Conservation (phyloP, 2,888 invertebrate species). For the Aphidoletes aphidimyza region DNA sequence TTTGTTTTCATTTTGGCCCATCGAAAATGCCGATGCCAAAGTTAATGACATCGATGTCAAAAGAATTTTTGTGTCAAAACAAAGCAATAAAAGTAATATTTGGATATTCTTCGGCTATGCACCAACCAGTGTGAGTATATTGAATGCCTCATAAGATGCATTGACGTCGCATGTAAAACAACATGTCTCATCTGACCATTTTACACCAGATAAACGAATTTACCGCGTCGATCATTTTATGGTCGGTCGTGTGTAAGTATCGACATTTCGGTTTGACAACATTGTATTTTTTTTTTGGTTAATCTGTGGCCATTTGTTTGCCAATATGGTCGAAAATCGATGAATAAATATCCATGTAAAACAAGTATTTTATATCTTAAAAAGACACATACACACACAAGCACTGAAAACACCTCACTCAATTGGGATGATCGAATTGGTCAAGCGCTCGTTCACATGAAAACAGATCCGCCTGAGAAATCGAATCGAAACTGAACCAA, state of each 20-base stretch:
- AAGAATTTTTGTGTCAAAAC: no score
- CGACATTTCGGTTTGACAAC: not conserved
- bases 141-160: not conserved
- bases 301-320: not conserved
- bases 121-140: no score
- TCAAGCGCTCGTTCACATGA: no score
- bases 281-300: not conserved
- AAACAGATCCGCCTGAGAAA: slow-evolving; percentile 45
- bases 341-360: slow-evolving; percentile 49
- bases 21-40: no score
- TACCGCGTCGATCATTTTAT: not conserved
- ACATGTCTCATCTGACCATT: not conserved
- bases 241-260: slow-evolving; percentile 1
- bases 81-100: no score
- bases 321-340: slow-evolving; percentile 6
- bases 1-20: no score
- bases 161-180: slow-evolving; percentile 9
- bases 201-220: not conserved
- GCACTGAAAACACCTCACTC: not conserved
- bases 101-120: no score
- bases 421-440: not conserved
- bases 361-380: slow-evolving; percentile 40
- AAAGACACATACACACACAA: not conserved
- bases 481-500: not conserved
- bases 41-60: no score